phyloP scores from a whole-genome alignment of 1,140 invertebrate genomes.

The Lucilia cuprina region DNA sequence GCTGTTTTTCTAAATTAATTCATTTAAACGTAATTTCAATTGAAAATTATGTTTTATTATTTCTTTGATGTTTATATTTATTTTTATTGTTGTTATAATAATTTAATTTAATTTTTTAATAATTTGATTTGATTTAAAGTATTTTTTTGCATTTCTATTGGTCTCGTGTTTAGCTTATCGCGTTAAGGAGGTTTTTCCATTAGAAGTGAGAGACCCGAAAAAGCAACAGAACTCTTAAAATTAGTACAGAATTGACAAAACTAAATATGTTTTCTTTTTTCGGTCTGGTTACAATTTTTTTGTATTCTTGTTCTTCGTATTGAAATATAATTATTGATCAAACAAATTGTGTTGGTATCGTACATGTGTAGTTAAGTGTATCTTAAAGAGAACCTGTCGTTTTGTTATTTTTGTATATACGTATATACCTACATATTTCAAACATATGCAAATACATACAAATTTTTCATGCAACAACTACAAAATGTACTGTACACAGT shows the following conservation, averaged over 20 bases:
- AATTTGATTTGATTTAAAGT: not conserved
- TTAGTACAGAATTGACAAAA: not conserved
- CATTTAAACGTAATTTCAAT: not conserved
- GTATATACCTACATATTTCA: too few relatives aligned
- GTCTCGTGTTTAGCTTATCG: not conserved
- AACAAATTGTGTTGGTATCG: conserved; percentile 44
- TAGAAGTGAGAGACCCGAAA: too few relatives aligned
- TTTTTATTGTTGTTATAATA: not conserved
- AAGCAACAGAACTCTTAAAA: not conserved
- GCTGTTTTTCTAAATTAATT: too few relatives aligned
- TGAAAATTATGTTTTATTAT: not conserved
- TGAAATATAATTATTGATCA: conserved; percentile 49
- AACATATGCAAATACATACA: too few relatives aligned
- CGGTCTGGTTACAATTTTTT: not conserved
- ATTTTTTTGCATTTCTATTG: not conserved
- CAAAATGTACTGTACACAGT: too few relatives aligned
- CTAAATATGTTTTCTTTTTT: not conserved
- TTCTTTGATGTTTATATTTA: not conserved
- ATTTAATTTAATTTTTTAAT: not conserved
- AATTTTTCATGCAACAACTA: too few relatives aligned
- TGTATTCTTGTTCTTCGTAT: not conserved
- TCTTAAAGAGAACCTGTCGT: too few relatives aligned
- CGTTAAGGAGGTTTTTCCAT: not conserved
- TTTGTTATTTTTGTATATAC: too few relatives aligned
- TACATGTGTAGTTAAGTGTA: not conserved